phyloP scores from a whole-genome alignment of 92 coral and sea anemone species.

The Actinostola sp. region DNA sequence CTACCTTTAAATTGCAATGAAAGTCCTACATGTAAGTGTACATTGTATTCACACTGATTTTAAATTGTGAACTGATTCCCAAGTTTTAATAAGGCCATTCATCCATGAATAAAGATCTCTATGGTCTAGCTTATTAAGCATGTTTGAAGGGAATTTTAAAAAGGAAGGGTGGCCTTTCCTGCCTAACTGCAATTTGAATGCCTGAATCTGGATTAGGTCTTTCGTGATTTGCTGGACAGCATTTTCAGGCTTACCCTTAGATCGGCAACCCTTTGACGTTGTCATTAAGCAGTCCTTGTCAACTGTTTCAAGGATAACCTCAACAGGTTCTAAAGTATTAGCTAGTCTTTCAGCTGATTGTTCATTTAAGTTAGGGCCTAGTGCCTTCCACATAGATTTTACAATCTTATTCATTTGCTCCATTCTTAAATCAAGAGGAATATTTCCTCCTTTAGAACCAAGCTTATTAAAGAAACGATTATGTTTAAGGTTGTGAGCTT shows the following conservation, averaged over 20 bases:
- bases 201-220: conserved; percentile 27
- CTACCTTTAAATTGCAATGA: too few relatives aligned
- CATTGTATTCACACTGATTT: conserved; percentile 2
- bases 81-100: conserved; percentile 34
- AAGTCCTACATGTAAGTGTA: too few relatives aligned
- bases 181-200: conserved; percentile 16
- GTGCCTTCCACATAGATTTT: conserved; percentile 49
- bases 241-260: conserved; percentile 28
- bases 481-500: conserved; percentile 47
- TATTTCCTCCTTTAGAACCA: conserved; percentile 44
- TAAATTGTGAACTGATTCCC: conserved; percentile 49
- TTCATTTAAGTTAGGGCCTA: conserved; percentile 40
- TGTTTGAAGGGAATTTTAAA: conserved; percentile 4
- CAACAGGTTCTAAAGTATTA: conserved; percentile 32
- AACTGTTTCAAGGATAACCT: conserved; percentile 35
- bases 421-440: conserved; percentile 55
- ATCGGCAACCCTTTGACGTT: conserved; percentile 20
- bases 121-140: conserved; percentile 53
- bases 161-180: conserved; percentile 29
- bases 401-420: conserved; percentile 49
- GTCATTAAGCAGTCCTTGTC: conserved; percentile 48
- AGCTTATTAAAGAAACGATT: conserved; percentile 48
- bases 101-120: conserved; percentile 69
- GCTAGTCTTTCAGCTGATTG: conserved; percentile 33
- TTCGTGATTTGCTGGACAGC: conserved; percentile 47